phyloP scores from a whole-genome alignment of 2,113 vertebrate genomes.

The Petromus typicus region DNA sequence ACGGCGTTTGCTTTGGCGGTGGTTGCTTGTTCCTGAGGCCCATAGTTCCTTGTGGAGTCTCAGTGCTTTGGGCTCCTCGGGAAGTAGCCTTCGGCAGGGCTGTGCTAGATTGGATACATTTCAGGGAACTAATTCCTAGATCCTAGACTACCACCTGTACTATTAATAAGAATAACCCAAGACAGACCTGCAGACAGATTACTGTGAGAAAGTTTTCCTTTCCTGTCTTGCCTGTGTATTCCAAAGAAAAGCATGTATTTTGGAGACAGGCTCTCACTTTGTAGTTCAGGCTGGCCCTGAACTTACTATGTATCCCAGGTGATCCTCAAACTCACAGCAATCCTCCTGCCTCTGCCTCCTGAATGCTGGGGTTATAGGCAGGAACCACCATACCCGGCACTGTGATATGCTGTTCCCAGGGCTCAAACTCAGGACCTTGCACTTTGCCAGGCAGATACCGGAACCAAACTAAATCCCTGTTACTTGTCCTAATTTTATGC shows the following conservation, averaged over 20 bases:
- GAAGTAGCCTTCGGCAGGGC: background rate
- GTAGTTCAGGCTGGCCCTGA: too few species aligned
- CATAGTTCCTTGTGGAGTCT: background rate
- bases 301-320: background rate
- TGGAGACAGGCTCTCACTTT: too few species aligned
- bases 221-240: background rate
- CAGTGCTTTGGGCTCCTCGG: background rate
- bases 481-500: background rate
- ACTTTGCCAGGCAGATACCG: too few species aligned
- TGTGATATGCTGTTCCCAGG: too few species aligned
- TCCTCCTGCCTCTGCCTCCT: too few species aligned
- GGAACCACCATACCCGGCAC: too few species aligned
- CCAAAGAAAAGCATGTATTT: background rate
- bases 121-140: constrained; percentile 32
- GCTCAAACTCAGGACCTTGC: too few species aligned
- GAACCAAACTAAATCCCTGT: too few species aligned
- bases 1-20: background rate
- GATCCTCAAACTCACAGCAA: too few species aligned
- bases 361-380: too few species aligned
- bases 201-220: background rate
- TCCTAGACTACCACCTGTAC: background rate
- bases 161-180: background rate
- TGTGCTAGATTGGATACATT: background rate
- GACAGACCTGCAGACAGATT: background rate
- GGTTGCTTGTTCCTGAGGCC: background rate